phyloP scores from a whole-genome alignment of 2,113 vertebrate genomes.

The Hepsetus odoe region DNA sequence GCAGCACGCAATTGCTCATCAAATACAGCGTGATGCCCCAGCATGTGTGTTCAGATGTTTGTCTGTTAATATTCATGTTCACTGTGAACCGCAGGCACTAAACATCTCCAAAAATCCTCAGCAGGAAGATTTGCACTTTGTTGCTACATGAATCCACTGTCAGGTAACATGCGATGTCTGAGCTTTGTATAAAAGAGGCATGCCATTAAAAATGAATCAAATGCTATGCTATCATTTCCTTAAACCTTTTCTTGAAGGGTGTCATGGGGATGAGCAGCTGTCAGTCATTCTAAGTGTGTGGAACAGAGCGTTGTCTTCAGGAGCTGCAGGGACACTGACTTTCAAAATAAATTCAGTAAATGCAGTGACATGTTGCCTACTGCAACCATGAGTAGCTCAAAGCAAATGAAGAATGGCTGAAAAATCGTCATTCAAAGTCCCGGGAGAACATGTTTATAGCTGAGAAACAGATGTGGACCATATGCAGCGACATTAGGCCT shows the following conservation, averaged over 20 bases:
- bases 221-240: conserved; percentile 31
- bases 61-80: conserved; percentile 39
- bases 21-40: conserved; percentile 32
- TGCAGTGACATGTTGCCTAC: conserved; percentile 5
- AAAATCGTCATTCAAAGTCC: neutral
- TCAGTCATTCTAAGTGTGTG: conserved; percentile 53
- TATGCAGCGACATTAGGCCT: neutral
- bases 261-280: conserved; percentile 25
- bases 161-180: conserved; percentile 12
- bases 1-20: conserved; percentile 43
- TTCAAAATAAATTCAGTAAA: conserved; percentile 10
- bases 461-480: neutral
- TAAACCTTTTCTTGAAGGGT: conserved; percentile 28
- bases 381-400: neutral
- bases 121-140: neutral
- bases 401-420: neutral
- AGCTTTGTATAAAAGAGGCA: neutral
- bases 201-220: conserved; percentile 28
- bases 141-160: conserved; percentile 13
- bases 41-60: conserved; percentile 38
- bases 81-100: conserved; percentile 19
- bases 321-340: conserved; percentile 3
- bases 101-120: neutral
- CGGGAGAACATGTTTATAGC: neutral
- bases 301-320: conserved; percentile 3